A percentile compares a stretch with the other conserved stretches of the same genome.
Evolutionary conservation across 1,140 invertebrate species (phyloP).

Genomic region (Glomeris maerens): DNA sequence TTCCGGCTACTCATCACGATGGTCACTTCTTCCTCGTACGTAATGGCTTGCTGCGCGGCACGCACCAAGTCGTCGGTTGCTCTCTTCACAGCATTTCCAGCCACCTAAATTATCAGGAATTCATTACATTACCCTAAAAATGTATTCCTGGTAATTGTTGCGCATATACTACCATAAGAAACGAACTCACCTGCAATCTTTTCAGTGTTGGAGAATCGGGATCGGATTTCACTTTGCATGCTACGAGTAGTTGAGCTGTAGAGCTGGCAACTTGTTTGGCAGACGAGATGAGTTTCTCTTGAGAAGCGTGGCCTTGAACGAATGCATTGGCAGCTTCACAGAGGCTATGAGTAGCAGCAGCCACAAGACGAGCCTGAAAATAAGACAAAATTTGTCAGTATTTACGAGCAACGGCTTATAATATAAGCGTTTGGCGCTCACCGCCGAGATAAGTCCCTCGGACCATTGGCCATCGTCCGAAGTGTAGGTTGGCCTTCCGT

Average conservation of each 20-base stretch:
- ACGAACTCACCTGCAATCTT: constrained; percentile 49
- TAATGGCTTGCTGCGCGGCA: constrained; percentile 84
- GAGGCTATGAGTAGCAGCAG: constrained; percentile 89
- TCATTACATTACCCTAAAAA: too few relatives aligned
- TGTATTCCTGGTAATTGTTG: constrained; percentile 1
- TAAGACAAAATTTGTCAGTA: too few relatives aligned
- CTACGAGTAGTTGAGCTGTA: constrained; percentile 90
- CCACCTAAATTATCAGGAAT: constrained; percentile 42
- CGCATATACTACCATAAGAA: constrained; percentile 3
- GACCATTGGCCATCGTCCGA: constrained; percentile 98
- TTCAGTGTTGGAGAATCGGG: constrained; percentile 83
- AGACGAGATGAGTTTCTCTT: constrained; percentile 90
- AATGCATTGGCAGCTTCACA: constrained; percentile 94
- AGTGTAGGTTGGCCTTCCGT: constrained; percentile 52
- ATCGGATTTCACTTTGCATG: constrained; percentile 97
- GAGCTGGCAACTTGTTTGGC: constrained; percentile 95
- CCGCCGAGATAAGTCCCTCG: constrained; percentile 88
- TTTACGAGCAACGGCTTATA: too few relatives aligned
- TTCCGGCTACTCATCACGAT: constrained; percentile 71
- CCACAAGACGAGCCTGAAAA: constrained; percentile 63
- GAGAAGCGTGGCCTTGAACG: constrained; percentile 83
- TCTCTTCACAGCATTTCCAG: constrained; percentile 92
- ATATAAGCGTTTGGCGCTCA: constrained; percentile 23
- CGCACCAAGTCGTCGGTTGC: constrained; percentile 93
- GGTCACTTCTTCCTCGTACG: constrained; percentile 73